These are phyloP conservation scores for Hemiprocne comata DNA, from an alignment of 2,113 vertebrate genomes.

Conservation along the genomic window DNA sequence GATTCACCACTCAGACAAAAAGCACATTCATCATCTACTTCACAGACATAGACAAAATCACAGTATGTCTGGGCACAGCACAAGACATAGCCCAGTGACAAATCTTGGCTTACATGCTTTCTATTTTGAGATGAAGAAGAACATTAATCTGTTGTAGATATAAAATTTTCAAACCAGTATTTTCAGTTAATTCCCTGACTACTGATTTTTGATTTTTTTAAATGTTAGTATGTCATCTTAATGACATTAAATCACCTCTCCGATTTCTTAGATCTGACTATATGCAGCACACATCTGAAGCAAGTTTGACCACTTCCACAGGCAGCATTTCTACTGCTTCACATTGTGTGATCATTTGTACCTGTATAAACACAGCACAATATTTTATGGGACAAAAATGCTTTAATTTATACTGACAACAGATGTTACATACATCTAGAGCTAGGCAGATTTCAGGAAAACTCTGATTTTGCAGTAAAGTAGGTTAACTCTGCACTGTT, in stretches of 20 bases:
- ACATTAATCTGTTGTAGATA: background rate
- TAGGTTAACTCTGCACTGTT: constrained; percentile 5
- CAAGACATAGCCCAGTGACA: background rate
- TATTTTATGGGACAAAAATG: background rate
- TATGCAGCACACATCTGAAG: background rate
- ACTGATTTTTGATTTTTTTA: background rate
- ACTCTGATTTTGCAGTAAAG: background rate
- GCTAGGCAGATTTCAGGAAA: background rate
- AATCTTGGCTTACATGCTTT: background rate
- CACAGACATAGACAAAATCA: background rate
- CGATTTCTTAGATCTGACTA: background rate
- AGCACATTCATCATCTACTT: background rate
- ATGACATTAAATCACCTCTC: background rate
- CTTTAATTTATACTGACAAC: background rate
- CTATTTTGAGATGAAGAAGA: background rate
- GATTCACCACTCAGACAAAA: background rate
- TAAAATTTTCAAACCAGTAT: background rate
- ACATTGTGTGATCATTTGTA: background rate
- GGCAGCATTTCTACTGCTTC: background rate
- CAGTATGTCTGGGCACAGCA: background rate
- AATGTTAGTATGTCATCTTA: background rate
- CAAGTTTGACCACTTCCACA: background rate
- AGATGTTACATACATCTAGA: background rate
- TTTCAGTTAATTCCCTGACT: background rate
- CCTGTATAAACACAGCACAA: background rate